Evolutionary conservation across 1,140 invertebrate genomes (phyloP), one percentile per base, ranked within the genome.

Genomic region (Wiebesia pumilae): DNA sequence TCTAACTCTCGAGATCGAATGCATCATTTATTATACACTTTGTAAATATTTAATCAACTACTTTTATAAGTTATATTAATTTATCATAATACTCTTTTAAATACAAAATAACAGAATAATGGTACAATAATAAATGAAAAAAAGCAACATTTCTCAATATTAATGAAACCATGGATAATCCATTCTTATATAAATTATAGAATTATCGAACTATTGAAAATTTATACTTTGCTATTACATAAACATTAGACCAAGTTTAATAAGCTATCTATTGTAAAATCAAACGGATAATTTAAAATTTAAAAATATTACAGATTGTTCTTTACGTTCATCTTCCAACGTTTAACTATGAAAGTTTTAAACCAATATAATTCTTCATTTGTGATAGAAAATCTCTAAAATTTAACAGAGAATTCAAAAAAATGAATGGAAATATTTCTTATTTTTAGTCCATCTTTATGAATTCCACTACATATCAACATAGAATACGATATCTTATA

Each of bases 31-130:
- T 27, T 62, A 19, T 67, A 82, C 43, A 83, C 43, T 73, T 83
- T 58, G 30, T 83, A 83, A 83, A 82, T 71, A 71, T 73, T 83
- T 73, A 58, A 73, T 58, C 47, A 0, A 58, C 14, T 62, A 58
- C 6, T 30, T 12, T 80, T 58, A 80, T 19, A 38, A 71, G 33
- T 71, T 71, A 71, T 38, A 71, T 35, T 30, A 67, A 33, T 67
- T 14, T 67, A 67, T 27, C 3, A 3, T 62, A 62, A 62, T 71
- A 71, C 30, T 33, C n/a, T 35, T 71, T 71, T 71, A 38, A 38
- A 71, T 71, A 71, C 69, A 71, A 71, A 71, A 71, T 38, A 71
- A 71, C 69, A 71, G 30, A 14, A 38, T 71, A 12, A 71, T 69
- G 6, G 6, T 77, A 43, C 27, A 54, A 16, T 77, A 47, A 51